phyloP scores from a whole-genome alignment of 1,140 invertebrate genomes.

The Antheraea pernyi region DNA sequence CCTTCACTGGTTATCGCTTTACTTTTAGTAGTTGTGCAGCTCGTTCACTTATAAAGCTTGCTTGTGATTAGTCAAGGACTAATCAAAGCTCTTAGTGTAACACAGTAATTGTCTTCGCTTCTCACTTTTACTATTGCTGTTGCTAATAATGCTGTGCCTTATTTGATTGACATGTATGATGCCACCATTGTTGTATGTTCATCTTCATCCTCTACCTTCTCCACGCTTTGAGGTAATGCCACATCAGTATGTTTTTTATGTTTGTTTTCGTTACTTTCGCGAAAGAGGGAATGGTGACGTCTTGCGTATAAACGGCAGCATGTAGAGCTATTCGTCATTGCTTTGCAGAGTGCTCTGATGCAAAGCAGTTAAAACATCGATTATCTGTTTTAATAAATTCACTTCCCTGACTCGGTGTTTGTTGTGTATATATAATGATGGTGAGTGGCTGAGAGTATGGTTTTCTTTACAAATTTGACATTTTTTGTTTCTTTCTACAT shows the following conservation, averaged over 20 bases:
- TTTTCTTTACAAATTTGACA: conserved; percentile 25
- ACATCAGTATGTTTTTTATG: background rate
- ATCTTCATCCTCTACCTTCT: conserved; percentile 13
- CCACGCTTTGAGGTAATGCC: conserved; percentile 10
- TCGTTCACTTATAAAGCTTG: conserved; percentile 24
- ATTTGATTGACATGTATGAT: conserved; percentile 14
- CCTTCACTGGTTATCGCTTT: conserved; percentile 15
- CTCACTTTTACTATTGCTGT: conserved; percentile 22
- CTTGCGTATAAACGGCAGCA: conserved; percentile 35
- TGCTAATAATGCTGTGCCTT: conserved; percentile 22
- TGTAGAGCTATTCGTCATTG: conserved; percentile 32
- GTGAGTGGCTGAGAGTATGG: conserved; percentile 34
- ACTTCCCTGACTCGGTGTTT: conserved; percentile 24
- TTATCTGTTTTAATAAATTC: conserved; percentile 31
- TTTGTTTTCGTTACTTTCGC: background rate
- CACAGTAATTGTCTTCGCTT: conserved; percentile 16
- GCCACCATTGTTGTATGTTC: conserved; percentile 27
- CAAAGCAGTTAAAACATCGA: conserved; percentile 43
- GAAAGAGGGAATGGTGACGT: conserved; percentile 32
- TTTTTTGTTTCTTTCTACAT: conserved; percentile 12
- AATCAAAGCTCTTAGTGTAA: conserved; percentile 23
- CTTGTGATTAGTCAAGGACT: conserved; percentile 31
- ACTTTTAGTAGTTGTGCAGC: conserved; percentile 22
- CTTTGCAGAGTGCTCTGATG: conserved; percentile 29
- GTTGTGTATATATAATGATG: conserved; percentile 31